Conservation (phyloP, 2,113 vertebrate genomes). For the Gyps fulvus region DNA sequence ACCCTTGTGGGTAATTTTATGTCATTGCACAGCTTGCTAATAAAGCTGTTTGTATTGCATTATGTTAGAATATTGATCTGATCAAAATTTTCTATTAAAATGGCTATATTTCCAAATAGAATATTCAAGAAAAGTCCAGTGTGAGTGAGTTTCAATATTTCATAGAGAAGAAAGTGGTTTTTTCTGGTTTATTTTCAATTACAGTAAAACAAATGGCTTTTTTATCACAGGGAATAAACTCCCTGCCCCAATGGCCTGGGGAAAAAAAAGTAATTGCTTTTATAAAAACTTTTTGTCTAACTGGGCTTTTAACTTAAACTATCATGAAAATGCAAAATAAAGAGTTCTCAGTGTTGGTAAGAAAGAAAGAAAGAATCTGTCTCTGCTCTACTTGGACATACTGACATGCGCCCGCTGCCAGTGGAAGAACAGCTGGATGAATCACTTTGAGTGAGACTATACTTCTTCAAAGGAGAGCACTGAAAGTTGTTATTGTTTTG, state of each 20-base stretch:
- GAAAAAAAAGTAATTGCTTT: not conserved
- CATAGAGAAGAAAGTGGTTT: rapidly evolving
- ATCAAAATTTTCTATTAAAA: not conserved
- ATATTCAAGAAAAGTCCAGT: not conserved
- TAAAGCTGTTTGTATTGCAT: not conserved
- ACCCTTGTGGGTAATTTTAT: not conserved
- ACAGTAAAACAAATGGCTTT: not conserved
- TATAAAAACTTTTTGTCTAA: not conserved
- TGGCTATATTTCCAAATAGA: not conserved
- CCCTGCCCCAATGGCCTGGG: rapidly evolving
- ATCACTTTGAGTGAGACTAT: not conserved
- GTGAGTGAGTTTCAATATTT: not conserved
- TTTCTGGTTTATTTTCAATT: not conserved
- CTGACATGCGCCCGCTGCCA: rapidly evolving
- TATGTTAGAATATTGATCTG: not conserved
- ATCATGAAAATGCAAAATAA: not conserved
- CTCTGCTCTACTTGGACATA: not conserved
- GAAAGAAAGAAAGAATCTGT: not conserved
- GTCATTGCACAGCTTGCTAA: not conserved
- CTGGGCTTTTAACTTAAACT: not conserved
- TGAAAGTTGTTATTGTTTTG: not conserved
- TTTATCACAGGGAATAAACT: not conserved
- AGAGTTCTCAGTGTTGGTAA: not conserved
- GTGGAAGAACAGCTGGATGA: not conserved
- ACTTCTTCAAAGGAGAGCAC: not conserved